Conservation (phyloP, 2,888 invertebrate genomes). For the Rosalia funebris region DNA sequence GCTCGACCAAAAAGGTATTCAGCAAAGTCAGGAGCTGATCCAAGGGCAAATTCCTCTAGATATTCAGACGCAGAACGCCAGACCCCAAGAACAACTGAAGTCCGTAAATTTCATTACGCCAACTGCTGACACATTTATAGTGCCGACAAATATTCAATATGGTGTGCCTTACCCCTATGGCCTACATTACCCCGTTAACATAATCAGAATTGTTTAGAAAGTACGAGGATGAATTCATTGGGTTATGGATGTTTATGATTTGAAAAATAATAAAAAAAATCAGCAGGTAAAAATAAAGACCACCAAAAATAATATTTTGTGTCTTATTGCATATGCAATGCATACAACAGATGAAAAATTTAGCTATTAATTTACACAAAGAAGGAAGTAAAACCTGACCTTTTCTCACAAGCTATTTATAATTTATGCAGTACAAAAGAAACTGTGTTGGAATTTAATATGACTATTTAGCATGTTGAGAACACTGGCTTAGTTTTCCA, state of each 20-base stretch:
- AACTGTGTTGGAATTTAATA: too few species aligned
- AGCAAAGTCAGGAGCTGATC: conserved; percentile 18
- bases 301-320: too few species aligned
- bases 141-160: conserved; percentile 32
- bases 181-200: conserved; percentile 33
- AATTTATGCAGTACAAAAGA: too few species aligned
- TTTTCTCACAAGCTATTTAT: too few species aligned
- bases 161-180: conserved; percentile 33
- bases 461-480: too few species aligned
- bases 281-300: too few species aligned
- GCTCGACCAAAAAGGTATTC: conserved; percentile 3
- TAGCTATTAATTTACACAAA: too few species aligned
- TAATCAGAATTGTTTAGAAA: conserved; percentile 2
- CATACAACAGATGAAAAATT: too few species aligned
- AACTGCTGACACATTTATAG: conserved; percentile 20
- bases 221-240: neutral
- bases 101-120: conserved; percentile 8
- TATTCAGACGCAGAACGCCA: conserved; percentile 16
- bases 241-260: conserved; percentile 8
- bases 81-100: conserved; percentile 6
- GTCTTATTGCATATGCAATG: too few species aligned
- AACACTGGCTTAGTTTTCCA: too few species aligned
- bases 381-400: too few species aligned
- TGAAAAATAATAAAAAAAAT: neutral
- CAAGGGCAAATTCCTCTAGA: conserved; percentile 17